Evolutionary conservation across 2,113 vertebrate species (phyloP).

Genomic region (Austrofundulus limnaeus): DNA sequence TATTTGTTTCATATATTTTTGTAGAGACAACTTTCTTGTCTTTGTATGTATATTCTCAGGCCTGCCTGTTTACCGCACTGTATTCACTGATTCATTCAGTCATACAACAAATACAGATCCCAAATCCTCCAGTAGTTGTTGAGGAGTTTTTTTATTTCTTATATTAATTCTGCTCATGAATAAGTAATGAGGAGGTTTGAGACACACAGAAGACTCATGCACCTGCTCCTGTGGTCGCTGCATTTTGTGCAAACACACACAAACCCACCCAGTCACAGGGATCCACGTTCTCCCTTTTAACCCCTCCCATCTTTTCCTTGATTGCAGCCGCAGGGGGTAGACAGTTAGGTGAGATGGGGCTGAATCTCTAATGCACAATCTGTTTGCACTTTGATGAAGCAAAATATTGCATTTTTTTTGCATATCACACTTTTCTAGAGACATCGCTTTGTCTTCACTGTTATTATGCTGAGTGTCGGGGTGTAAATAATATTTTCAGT

Average conservation of each 20-base stretch:
- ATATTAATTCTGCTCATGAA: slow-evolving; percentile 65
- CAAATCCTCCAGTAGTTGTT: slow-evolving; percentile 36
- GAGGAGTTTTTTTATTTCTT: slow-evolving; percentile 47
- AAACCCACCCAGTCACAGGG: slow-evolving; percentile 2
- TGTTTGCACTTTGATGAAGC: slow-evolving; percentile 30
- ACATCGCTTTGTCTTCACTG: neutral
- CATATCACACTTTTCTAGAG: neutral
- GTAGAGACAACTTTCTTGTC: slow-evolving; percentile 21
- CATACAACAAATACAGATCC: slow-evolving; percentile 1
- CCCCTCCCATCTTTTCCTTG: slow-evolving; percentile 41
- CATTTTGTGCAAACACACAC: slow-evolving; percentile 31
- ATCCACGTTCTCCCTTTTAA: neutral
- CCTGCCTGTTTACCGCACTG: slow-evolving; percentile 37
- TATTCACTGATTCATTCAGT: slow-evolving; percentile 5
- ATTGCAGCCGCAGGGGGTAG: slow-evolving; percentile 44
- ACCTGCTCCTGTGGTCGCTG: slow-evolving; percentile 59
- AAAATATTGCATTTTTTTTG: slow-evolving; percentile 3
- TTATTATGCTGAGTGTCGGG: slow-evolving; percentile 21
- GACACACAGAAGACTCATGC: slow-evolving; percentile 55
- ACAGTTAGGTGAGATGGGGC: slow-evolving; percentile 48
- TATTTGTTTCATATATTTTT: slow-evolving; percentile 46
- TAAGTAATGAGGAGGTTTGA: slow-evolving; percentile 61
- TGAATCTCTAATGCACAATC: slow-evolving; percentile 47
- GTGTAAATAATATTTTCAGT: slow-evolving; percentile 17
- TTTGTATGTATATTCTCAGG: slow-evolving; percentile 25